These are phyloP conservation scores for Globicephala melas DNA, from an alignment of 2,113 vertebrate genomes.

Conservation along the genomic window DNA sequence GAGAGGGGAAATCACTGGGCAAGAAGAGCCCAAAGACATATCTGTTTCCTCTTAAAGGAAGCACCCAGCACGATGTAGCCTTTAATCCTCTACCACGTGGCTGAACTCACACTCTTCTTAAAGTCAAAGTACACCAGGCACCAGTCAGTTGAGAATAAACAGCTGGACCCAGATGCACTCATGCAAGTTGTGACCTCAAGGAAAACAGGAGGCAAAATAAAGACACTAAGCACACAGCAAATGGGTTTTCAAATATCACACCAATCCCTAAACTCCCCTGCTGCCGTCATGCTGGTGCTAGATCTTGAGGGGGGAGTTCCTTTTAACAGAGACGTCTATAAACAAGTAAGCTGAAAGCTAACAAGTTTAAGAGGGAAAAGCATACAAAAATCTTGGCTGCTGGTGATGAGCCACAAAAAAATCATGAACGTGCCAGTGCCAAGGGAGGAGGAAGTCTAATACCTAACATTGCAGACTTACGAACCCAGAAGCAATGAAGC, in stretches of 20 bases:
- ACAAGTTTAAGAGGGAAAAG: slow-evolving; percentile 61
- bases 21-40: slow-evolving; percentile 15
- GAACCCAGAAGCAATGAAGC: slow-evolving; percentile 82
- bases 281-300: slow-evolving; percentile 11
- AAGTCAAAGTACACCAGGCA: slow-evolving; percentile 42
- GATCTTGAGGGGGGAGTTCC: slow-evolving; percentile 49
- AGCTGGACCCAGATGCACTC: slow-evolving; percentile 32
- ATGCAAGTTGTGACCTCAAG: slow-evolving; percentile 37
- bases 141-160: slow-evolving; percentile 37
- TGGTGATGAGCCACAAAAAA: slow-evolving; percentile 68
- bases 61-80: neutral
- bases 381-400: slow-evolving; percentile 70
- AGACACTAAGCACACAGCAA: slow-evolving; percentile 36
- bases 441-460: slow-evolving; percentile 80
- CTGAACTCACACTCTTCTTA: slow-evolving; percentile 44
- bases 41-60: slow-evolving; percentile 37
- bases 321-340: slow-evolving; percentile 63
- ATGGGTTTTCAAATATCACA: slow-evolving; percentile 38
- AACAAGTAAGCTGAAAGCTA: slow-evolving; percentile 61
- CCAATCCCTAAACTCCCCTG: neutral
- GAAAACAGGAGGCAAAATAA: slow-evolving; percentile 57
- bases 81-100: slow-evolving; percentile 52
- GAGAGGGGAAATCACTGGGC: slow-evolving; percentile 36
- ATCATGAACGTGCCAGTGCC: slow-evolving; percentile 67
- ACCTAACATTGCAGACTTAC: slow-evolving; percentile 74